Percentiles rank a stretch among this genome's conserved stretches.
These are phyloP conservation scores for Antechinus stuartii DNA, from an alignment of 2,113 vertebrate species.

Conservation along the genomic window DNA sequence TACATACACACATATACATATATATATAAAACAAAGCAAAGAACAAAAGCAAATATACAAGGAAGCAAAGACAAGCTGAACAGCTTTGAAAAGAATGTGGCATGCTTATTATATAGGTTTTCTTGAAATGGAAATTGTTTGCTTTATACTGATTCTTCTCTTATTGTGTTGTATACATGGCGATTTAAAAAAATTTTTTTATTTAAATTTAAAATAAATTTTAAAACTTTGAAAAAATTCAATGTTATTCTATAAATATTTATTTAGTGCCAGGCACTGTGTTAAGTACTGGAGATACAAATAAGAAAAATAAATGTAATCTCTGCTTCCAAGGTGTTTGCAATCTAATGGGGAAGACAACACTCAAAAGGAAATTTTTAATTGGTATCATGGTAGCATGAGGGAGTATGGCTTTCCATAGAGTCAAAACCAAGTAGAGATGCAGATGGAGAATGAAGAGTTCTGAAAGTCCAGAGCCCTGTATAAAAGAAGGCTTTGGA, in stretches of 20 bases:
- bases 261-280: neutral
- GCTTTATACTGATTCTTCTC: no score
- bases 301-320: neutral
- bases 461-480: neutral
- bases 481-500: neutral
- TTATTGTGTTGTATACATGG: no score
- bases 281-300: neutral
- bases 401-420: neutral
- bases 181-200: no score
- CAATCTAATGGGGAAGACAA: neutral
- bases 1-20: no score
- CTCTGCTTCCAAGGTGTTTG: neutral
- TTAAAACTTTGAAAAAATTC: neutral
- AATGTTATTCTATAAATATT: neutral
- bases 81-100: no score
- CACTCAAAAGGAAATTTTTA: neutral
- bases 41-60: no score
- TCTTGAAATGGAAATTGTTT: no score
- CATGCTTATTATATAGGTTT: no score
- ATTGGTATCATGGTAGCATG: neutral
- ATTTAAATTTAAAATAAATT: no score
- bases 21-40: no score
- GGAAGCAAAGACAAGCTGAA: no score
- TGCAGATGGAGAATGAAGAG: neutral
- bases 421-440: neutral